A percentile compares a stretch with the other conserved stretches of the same genome.
phyloP scores from a whole-genome alignment of 1,140 invertebrate species.

The Pteromalus puparum region DNA sequence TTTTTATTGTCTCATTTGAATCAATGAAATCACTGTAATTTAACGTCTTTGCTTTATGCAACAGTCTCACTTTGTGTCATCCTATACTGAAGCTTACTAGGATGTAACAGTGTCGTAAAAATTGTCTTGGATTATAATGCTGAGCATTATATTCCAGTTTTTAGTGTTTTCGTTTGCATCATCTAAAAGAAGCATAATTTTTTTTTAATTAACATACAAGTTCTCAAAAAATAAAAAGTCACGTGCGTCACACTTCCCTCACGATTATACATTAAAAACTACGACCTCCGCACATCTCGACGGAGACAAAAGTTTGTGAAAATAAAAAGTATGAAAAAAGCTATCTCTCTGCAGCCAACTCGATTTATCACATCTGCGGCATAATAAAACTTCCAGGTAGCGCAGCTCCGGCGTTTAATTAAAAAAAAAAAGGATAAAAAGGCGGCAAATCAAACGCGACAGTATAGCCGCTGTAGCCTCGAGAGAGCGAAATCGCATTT shows the following conservation, averaged over 20 bases:
- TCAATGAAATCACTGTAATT: background rate
- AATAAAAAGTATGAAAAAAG: background rate
- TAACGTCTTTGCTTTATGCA: background rate
- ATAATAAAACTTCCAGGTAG: background rate
- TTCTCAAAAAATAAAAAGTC: too few species aligned
- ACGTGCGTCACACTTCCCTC: too few species aligned
- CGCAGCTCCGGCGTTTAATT: background rate
- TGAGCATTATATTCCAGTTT: too few species aligned
- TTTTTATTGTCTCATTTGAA: constrained; percentile 6
- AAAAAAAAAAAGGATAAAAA: background rate
- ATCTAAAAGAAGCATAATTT: too few species aligned
- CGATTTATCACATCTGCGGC: background rate
- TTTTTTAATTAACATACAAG: too few species aligned
- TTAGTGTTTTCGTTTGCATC: too few species aligned
- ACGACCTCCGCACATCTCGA: too few species aligned
- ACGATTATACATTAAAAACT: background rate
- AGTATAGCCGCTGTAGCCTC: too few species aligned
- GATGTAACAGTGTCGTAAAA: background rate
- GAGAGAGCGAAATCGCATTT: background rate
- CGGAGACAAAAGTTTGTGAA: too few species aligned
- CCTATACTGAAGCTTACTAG: background rate
- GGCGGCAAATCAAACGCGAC: background rate
- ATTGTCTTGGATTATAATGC: too few species aligned
- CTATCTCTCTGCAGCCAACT: background rate
- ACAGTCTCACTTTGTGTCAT: background rate